Percentiles rank a stretch among this genome's conserved stretches.
Evolutionary conservation across 2,797 vertebrate genomes (phyloP).

Genomic region (Pelodytes ibericus): DNA sequence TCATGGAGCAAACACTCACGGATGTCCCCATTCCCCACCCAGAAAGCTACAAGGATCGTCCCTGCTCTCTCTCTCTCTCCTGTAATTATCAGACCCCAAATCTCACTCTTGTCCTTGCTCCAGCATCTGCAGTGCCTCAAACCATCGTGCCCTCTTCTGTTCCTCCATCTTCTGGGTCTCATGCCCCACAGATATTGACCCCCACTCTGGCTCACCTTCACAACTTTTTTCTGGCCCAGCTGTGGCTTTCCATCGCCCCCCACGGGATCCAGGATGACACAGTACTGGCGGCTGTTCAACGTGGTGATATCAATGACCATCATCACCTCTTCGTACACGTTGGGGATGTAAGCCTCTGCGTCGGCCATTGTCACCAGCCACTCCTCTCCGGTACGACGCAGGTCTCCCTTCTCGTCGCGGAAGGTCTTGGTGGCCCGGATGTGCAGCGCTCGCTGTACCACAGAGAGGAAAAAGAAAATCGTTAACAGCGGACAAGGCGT

Average conservation of each 20-base stretch:
- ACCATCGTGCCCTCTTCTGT: not conserved
- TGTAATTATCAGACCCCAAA: no score
- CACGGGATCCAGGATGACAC: constrained; percentile 84
- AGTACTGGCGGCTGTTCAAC: constrained; percentile 82
- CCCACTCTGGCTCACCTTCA: constrained; percentile 83
- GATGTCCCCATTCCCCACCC: not conserved
- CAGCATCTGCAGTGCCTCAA: no score
- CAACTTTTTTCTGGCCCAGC: constrained; percentile 85
- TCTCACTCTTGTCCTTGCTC: no score
- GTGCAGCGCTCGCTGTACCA: constrained; percentile 81
- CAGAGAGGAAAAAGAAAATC: not conserved
- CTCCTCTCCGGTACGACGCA: constrained; percentile 84
- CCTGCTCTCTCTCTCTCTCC: no score
- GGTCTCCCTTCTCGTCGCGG: constrained; percentile 69
- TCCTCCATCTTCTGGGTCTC: no score
- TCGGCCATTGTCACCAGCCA: constrained; percentile 85
- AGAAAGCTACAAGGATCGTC: no score
- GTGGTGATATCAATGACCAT: constrained; percentile 84
- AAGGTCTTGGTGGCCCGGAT: constrained; percentile 82
- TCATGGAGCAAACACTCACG: not conserved
- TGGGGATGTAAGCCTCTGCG: constrained; percentile 84
- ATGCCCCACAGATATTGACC: not conserved
- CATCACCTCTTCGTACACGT: constrained; percentile 85
- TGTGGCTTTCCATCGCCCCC: constrained; percentile 83
- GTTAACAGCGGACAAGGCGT: not conserved